Evolutionary conservation across 2,888 invertebrate species (phyloP).

Genomic region (Chymomyza amoena): DNA sequence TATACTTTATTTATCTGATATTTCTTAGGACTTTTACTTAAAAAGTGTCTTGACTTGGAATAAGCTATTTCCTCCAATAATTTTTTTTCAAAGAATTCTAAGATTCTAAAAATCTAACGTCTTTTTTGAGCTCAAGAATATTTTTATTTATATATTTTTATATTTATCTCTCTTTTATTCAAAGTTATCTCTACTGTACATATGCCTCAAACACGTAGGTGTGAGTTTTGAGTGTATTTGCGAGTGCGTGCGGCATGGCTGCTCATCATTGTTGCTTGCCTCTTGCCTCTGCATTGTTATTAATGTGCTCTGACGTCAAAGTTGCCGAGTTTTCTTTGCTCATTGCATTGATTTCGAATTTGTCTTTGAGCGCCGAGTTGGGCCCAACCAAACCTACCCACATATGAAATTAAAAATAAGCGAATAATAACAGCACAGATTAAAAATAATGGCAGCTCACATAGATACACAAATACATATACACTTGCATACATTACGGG

Average conservation of each 20-base stretch:
- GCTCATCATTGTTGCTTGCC: conserved; percentile 6
- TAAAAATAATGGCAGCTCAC: conserved; percentile 34
- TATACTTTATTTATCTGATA: too few species aligned
- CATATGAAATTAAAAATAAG: conserved; percentile 36
- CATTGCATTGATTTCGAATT: conserved; percentile 60
- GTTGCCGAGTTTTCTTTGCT: conserved; percentile 18
- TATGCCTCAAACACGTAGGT: background rate
- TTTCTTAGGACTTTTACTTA: too few species aligned
- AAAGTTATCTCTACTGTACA: background rate
- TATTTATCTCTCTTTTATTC: too few species aligned
- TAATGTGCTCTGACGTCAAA: conserved; percentile 60
- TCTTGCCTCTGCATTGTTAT: conserved; percentile 34
- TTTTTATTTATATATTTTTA: too few species aligned
- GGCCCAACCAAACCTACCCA: background rate
- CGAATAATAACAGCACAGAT: conserved; percentile 45
- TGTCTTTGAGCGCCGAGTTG: background rate
- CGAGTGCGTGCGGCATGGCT: background rate
- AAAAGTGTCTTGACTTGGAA: too few species aligned
- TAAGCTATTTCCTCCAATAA: too few species aligned
- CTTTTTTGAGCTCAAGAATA: too few species aligned
- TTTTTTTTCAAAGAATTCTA: too few species aligned
- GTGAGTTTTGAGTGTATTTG: conserved; percentile 23
- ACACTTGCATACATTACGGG: conserved; percentile 7
- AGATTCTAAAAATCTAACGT: too few species aligned
- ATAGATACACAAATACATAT: background rate